These are phyloP conservation scores for Lysandra bellargus DNA, from an alignment of 2,888 invertebrate species.

Conservation along the genomic window DNA sequence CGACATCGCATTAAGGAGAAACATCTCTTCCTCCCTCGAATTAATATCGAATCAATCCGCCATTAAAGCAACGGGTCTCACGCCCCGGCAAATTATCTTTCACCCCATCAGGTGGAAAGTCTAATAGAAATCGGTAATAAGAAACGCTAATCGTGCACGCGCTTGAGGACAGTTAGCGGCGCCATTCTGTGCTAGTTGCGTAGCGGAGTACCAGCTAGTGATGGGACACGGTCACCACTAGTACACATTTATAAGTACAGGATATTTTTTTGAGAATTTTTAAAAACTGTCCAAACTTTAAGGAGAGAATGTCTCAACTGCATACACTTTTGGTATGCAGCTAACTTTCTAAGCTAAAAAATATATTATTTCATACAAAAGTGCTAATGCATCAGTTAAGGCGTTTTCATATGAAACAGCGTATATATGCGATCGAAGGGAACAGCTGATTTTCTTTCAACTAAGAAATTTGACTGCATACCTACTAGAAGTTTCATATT, in stretches of 20 bases:
- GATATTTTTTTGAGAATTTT: background rate
- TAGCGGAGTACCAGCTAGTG: constrained; percentile 48
- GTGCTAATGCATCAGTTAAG: no score
- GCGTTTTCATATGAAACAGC: no score
- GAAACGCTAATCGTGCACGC: constrained; percentile 73
- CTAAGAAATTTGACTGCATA: no score
- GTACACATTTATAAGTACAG: no score
- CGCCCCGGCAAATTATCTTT: constrained; percentile 75
- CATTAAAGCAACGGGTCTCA: constrained; percentile 74
- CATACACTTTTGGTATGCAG: no score
- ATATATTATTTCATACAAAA: no score
- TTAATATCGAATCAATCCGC: constrained; percentile 78
- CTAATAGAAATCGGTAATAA: constrained; percentile 79
- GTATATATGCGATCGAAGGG: no score
- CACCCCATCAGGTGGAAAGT: constrained; percentile 78
- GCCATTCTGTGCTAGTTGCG: constrained; percentile 58
- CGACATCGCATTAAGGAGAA: constrained; percentile 55
- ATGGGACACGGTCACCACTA: constrained; percentile 32
- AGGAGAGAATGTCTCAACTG: background rate
- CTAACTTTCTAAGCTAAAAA: no score
- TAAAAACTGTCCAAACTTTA: background rate
- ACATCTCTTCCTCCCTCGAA: constrained; percentile 67
- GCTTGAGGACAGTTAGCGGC: constrained; percentile 53
- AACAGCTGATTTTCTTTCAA: no score
- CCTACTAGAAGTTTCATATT: no score